Conservation (phyloP, 2,113 vertebrate genomes). For the Aix galericulata region DNA sequence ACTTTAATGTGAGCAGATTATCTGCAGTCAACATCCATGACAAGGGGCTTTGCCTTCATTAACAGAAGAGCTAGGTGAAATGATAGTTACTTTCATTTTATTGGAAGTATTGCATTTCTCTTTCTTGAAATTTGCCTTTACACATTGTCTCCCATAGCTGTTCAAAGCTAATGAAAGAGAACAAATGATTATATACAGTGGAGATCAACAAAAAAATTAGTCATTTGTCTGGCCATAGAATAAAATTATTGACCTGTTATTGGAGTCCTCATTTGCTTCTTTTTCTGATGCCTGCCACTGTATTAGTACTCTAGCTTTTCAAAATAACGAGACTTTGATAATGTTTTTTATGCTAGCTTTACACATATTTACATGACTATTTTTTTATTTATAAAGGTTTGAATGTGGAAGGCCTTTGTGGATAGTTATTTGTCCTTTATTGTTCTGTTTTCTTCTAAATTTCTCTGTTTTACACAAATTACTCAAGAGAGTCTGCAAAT, state of each 20-base stretch:
- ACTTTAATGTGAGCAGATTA: not conserved
- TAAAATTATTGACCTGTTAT: not conserved
- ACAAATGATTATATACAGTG: not conserved
- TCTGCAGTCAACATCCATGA: not conserved
- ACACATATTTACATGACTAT: not conserved
- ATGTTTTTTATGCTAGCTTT: not conserved
- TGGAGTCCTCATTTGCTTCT: not conserved
- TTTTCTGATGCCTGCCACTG: not conserved
- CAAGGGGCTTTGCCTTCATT: not conserved
- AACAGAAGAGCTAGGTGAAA: not conserved
- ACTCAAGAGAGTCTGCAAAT: not conserved
- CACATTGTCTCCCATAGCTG: not conserved
- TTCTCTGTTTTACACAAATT: not conserved
- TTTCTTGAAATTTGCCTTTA: slow-evolving; percentile 4
- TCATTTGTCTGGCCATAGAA: not conserved
- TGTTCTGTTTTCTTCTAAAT: not conserved
- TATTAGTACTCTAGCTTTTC: not conserved
- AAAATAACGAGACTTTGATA: not conserved
- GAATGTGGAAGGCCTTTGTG: not conserved
- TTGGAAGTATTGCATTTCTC: not conserved
- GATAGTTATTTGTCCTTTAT: not conserved
- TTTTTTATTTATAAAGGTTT: not conserved
- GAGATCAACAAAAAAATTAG: not conserved
- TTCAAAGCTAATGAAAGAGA: slow-evolving; percentile 41
- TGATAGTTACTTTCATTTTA: not conserved